These are phyloP conservation scores for Venusia cambrica DNA, from an alignment of 2,888 invertebrate genomes.

Conservation along the genomic window DNA sequence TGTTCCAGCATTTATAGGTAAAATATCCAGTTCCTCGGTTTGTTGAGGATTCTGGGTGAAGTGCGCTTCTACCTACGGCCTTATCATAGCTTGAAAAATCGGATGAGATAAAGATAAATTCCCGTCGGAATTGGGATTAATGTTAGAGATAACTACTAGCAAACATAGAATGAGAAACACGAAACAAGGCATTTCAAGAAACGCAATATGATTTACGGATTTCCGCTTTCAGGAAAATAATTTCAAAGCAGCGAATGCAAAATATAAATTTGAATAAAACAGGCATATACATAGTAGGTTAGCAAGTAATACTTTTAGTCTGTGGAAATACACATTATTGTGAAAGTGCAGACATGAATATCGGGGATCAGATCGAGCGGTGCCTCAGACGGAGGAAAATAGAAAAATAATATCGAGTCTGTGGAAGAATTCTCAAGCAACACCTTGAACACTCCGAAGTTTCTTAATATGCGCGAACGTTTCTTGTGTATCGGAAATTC, in stretches of 20 bases:
- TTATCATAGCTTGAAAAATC: no score
- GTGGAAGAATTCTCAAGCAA: conserved; percentile 58
- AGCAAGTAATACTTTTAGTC: conserved; percentile 27
- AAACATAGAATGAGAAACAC: no score
- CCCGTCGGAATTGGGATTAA: no score
- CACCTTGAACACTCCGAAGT: conserved; percentile 56
- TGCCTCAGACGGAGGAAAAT: conserved; percentile 52
- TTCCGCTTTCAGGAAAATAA: conserved; percentile 9
- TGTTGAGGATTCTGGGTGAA: no score
- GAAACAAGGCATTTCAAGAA: no score
- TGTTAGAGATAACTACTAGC: no score
- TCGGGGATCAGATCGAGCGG: conserved; percentile 38
- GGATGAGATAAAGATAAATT: no score
- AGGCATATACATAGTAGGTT: conserved; percentile 14
- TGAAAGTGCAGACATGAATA: conserved; percentile 42
- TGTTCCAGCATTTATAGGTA: no score
- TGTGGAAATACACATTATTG: conserved; percentile 34
- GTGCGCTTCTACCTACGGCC: no score
- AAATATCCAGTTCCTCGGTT: no score
- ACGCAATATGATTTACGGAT: conserved; percentile 11
- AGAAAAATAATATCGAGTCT: conserved; percentile 70
- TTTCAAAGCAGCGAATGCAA: conserved; percentile 13
- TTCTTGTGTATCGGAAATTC: conserved; percentile 10
- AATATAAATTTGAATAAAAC: conserved; percentile 18
- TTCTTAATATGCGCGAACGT: conserved; percentile 35